Percentiles rank a stretch among this genome's conserved stretches.
Evolutionary conservation across 1,140 invertebrate species (phyloP).

Genomic region (Platyscapa corneri): DNA sequence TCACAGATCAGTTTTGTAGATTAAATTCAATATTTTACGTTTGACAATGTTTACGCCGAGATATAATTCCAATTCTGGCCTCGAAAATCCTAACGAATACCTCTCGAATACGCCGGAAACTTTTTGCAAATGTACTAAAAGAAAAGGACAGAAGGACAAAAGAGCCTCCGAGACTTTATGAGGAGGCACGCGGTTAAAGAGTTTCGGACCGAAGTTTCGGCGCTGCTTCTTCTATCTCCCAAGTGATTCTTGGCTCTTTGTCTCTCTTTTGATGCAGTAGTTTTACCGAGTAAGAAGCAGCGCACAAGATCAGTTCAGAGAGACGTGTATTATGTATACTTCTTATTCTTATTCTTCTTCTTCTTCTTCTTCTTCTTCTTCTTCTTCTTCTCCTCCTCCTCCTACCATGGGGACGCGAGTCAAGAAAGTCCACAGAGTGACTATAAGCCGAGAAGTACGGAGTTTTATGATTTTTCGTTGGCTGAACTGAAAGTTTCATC

Average conservation of each 20-base stretch:
- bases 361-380: no score
- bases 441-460: background rate
- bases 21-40: no score
- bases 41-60: background rate
- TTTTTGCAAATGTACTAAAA: background rate
- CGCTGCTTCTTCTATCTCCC: background rate
- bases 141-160: background rate
- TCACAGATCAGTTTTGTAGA: no score
- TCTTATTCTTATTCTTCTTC: background rate
- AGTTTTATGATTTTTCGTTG: slow-evolving; percentile 29
- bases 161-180: background rate
- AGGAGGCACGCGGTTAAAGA: background rate
- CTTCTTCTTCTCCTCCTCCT: background rate
- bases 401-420: background rate
- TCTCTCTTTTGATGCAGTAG: background rate
- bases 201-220: background rate
- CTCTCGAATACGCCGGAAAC: background rate
- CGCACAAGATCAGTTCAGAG: background rate
- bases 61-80: background rate
- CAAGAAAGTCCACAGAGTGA: background rate
- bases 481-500: background rate
- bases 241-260: background rate
- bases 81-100: background rate
- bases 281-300: background rate
- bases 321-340: slow-evolving; percentile 12